Evolutionary conservation across 2,797 vertebrate genomes (phyloP).

Genomic region (Sebastes kiyomatsui): DNA sequence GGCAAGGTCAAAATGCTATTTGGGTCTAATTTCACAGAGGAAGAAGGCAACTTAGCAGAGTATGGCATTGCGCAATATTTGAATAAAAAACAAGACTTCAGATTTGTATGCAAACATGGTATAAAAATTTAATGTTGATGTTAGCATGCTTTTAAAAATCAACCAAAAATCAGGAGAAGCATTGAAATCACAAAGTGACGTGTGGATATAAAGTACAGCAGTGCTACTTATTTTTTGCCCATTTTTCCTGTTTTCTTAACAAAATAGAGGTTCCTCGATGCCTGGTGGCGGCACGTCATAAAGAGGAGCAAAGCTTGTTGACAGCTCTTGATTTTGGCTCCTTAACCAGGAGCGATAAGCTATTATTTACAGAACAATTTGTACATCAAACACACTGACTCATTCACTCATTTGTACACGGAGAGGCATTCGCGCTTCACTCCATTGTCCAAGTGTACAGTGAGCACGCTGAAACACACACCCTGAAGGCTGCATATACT

Average conservation of each 20-base stretch:
- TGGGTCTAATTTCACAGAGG: background rate
- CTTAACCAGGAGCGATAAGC: constrained; percentile 55
- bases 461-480: constrained; percentile 29
- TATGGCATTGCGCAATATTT: background rate
- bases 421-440: constrained; percentile 44
- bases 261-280: constrained; percentile 81
- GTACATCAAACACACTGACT: constrained; percentile 54
- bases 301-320: constrained; percentile 53
- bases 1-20: background rate
- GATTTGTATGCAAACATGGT: constrained; percentile 69
- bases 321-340: constrained; percentile 57
- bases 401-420: constrained; percentile 54
- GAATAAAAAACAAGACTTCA: constrained; percentile 1
- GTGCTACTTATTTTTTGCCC: constrained; percentile 71
- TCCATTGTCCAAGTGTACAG: constrained; percentile 52
- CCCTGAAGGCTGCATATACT: constrained; percentile 30
- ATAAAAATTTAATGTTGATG: constrained; percentile 78
- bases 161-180: constrained; percentile 63
- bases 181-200: constrained; percentile 81
- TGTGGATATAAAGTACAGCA: constrained; percentile 84
- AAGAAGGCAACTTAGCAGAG: background rate
- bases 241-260: constrained; percentile 74
- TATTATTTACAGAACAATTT: constrained; percentile 79
- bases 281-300: constrained; percentile 55
- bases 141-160: constrained; percentile 62